Evolutionary conservation across 2,113 vertebrate species (phyloP), one percentile per base, ranked within the genome.

Genomic region (Xenopus borealis): DNA sequence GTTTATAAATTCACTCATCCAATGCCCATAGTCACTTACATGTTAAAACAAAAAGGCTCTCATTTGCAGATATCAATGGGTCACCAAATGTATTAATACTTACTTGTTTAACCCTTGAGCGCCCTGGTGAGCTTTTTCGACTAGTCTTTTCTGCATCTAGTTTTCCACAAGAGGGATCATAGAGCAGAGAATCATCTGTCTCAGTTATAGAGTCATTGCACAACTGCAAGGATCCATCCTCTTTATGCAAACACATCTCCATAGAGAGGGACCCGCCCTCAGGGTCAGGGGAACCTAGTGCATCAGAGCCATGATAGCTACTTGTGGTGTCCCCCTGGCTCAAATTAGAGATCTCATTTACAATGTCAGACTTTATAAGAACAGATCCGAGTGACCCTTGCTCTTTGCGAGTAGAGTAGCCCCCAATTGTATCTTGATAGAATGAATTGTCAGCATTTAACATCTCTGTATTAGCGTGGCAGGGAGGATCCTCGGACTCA

Each of bases 71-170:
- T 40, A 9, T 40, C 33, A 40, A 9, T 40, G 8, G 8, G 33
- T 13, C 20, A 13, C 7, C 11, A 17, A 63, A 45, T 40, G 33
- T 6, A 40, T n/a, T n/a, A 10, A 17, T 0, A 11, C 2, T 89
- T 72, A 97, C 97, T 92, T 98, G 96, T 85, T 98, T 98, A 80
- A 98, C 86, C 0, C 97, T 91, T 68, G 96, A 98, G 63, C 97
- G 95, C 2, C 95, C 97, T 0, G 97, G 96, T 70, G 97, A 98
- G 78, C 94, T 95, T 87, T 94, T 82, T 4, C 96, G 89, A 66
- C 95, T 94, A 30, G 85, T 89, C 85, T 96, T 99, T 75, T 98
- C 97, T 53, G 92, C 90, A 0, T 98, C 95, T 0, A 86, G 85
- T 80, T 95, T 96, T 63, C 94, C 79, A 69, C 83, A 80, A 0